These are phyloP conservation scores for Barbus barbus DNA, from an alignment of 2,113 vertebrate genomes.

Conservation along the genomic window DNA sequence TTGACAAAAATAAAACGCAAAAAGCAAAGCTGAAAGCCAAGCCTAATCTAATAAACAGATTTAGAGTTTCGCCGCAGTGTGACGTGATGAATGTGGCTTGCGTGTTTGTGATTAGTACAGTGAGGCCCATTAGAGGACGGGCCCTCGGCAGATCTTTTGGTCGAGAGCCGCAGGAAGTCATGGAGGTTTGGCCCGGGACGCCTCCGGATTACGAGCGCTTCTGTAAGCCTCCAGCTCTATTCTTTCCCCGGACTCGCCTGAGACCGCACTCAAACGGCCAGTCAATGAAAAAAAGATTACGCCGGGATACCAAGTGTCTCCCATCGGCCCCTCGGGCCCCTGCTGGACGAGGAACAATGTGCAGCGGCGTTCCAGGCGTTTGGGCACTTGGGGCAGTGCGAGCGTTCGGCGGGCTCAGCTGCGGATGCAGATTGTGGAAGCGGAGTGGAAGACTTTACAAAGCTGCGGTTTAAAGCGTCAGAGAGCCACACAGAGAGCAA, in stretches of 20 bases:
- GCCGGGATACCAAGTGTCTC: constrained; percentile 16
- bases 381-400: not conserved
- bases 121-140: constrained; percentile 25
- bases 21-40: constrained; percentile 8
- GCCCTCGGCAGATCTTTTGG: not conserved
- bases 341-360: constrained; percentile 30
- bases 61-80: not conserved
- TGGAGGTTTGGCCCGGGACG: constrained; percentile 2
- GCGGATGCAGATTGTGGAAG: constrained; percentile 15
- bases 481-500: not conserved
- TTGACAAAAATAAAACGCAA: constrained; percentile 14
- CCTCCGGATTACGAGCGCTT: constrained; percentile 16
- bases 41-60: constrained; percentile 44
- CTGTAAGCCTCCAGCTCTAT: not conserved
- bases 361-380: not conserved
- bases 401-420: constrained; percentile 16
- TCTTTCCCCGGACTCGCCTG: constrained; percentile 17
- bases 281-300: constrained; percentile 25
- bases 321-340: constrained; percentile 11
- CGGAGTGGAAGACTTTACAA: not conserved
- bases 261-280: constrained; percentile 6
- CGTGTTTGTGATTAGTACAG: constrained; percentile 17
- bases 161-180: not conserved
- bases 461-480: not conserved
- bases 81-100: constrained; percentile 22